Base-by-base conservation (phyloP, 1,140 invertebrate species). In the Ditylenchus dipsaci region DNA sequence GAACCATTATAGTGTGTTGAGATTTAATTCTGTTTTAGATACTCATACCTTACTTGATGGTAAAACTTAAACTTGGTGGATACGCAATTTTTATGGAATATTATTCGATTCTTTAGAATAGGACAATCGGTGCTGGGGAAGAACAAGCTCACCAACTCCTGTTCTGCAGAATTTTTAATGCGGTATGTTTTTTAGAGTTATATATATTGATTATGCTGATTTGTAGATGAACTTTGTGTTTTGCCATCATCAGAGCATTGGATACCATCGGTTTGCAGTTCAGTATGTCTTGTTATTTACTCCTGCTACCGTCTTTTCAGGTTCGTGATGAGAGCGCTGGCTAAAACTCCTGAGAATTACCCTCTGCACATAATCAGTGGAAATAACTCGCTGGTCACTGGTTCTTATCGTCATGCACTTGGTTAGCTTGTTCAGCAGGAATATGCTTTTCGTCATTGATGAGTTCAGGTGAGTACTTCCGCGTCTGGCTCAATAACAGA, bases 301-400 rank as follows among this genome's bases (percentile, higher is more conserved):
- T n/a, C n/a, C n/a, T n/a, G n/a, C n/a, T n/a, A n/a, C n/a, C n/a
- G n/a, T n/a, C n/a, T n/a, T 38, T 38, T 38, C 11, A 38, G 33
- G 33, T 38, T 75, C 27, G 68, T 83, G 23, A 78, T 78, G 77
- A 53, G 80, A 65, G 71, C 76, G 26, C 62, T 79, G 27, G 63
- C 53, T 7, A 82, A 80, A 42, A 26, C 60, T 13, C 75, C 78
- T 27, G 78, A 74, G 26, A 69, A 73, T 43, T 42, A 76, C n/a
- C 73, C 71, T 19, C 67, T 82, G n/a, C 78, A 77, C 49, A 65
- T 76, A 15, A 81, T 82, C 27, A 80, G 77, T 23, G 80, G 81
- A 27, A 82, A 82, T 64, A 83, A 83, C 67, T 83, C 80, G 9
- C 61, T 82, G 13, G 70, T 82, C 42, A 81, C 80, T 26, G 80